These are phyloP conservation scores for Celastrina argiolus DNA, from an alignment of 2,888 invertebrate genomes.

Conservation along the genomic window DNA sequence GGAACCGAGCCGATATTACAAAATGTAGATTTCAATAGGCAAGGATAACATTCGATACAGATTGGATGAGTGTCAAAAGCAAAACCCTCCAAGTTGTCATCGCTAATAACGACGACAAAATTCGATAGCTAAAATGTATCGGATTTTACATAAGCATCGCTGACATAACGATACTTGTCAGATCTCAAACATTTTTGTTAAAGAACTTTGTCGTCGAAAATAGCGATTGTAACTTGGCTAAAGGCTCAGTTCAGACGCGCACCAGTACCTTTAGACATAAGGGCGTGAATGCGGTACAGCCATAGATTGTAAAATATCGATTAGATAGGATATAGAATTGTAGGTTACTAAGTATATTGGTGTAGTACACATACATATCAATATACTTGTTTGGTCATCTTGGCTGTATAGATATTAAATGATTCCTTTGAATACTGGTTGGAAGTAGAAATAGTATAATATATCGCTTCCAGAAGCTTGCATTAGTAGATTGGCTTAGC, in stretches of 20 bases:
- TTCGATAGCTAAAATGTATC: too few species aligned
- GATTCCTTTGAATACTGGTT: constrained; percentile 34
- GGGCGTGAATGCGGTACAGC: constrained; percentile 33
- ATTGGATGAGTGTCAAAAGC: too few species aligned
- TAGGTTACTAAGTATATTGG: neutral
- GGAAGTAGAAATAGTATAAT: constrained; percentile 31
- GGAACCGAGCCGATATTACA: too few species aligned
- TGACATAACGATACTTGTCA: too few species aligned
- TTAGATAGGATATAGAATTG: constrained; percentile 1
- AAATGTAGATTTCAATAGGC: too few species aligned
- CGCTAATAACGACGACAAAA: too few species aligned
- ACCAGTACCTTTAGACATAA: constrained; percentile 22
- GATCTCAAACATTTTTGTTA: neutral
- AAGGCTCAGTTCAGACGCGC: neutral
- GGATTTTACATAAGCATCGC: too few species aligned
- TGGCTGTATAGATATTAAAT: constrained; percentile 22
- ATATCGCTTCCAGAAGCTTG: constrained; percentile 33
- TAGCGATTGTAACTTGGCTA: neutral
- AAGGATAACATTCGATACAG: too few species aligned
- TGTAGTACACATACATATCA: neutral
- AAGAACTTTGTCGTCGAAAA: neutral
- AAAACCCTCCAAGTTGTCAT: too few species aligned
- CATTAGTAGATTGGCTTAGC: constrained; percentile 27
- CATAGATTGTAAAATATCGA: neutral
- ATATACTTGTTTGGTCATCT: neutral